These are phyloP conservation scores for Sebastes fasciatus DNA, from an alignment of 2,113 vertebrate species.

Conservation along the genomic window DNA sequence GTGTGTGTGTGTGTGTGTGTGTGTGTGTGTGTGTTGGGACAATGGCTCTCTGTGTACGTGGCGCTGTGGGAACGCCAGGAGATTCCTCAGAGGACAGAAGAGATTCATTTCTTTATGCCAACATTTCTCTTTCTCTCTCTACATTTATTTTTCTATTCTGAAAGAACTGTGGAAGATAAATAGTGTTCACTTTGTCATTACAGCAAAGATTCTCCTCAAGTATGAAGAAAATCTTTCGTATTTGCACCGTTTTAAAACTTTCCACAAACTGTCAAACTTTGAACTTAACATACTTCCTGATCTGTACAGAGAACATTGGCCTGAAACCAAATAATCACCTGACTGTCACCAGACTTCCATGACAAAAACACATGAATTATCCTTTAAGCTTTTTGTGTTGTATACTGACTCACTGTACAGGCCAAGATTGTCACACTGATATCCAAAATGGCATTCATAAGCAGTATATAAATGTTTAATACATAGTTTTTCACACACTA, in stretches of 20 bases:
- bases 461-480: neutral
- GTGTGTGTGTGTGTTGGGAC: constrained; percentile 37
- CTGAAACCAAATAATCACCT: neutral
- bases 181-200: neutral
- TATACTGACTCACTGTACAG: neutral
- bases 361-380: neutral
- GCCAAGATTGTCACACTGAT: neutral
- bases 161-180: neutral
- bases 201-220: neutral
- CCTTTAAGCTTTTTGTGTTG: neutral
- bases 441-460: neutral
- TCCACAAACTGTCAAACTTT: neutral
- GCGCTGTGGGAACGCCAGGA: constrained; percentile 62
- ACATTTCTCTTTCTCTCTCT: constrained; percentile 11
- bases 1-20: neutral
- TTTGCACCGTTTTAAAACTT: neutral
- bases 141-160: neutral
- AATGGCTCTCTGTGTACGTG: constrained; percentile 65
- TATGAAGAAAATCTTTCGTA: neutral
- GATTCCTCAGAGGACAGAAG: constrained; percentile 65
- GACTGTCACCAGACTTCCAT: constrained; percentile 6
- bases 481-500: neutral
- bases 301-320: too few relatives aligned
- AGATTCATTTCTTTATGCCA: constrained; percentile 41
- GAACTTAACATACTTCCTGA: neutral